phyloP scores from a whole-genome alignment of 2,113 vertebrate species.

The Oreotrochilus melanogaster region DNA sequence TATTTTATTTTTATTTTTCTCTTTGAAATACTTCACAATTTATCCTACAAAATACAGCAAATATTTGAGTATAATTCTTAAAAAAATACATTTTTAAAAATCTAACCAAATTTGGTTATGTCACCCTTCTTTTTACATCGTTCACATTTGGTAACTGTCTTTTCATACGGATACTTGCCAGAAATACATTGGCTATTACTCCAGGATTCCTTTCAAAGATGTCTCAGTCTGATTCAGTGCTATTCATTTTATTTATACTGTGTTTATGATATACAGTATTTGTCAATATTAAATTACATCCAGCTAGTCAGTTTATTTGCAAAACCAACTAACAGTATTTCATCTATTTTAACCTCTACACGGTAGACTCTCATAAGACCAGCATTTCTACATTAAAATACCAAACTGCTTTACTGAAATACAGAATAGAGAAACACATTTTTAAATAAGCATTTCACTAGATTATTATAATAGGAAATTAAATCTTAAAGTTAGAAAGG shows the following conservation, averaged over 20 bases:
- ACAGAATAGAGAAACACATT: neutral
- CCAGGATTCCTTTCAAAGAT: neutral
- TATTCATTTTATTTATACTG: neutral
- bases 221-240: neutral
- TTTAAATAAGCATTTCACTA: neutral
- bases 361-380: neutral
- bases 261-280: neutral
- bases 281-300: neutral
- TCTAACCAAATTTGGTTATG: neutral
- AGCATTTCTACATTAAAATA: neutral
- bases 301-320: neutral
- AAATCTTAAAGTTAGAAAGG: neutral
- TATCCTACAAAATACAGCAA: neutral
- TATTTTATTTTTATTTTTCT: neutral
- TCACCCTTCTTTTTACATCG: neutral
- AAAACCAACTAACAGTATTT: neutral
- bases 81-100: neutral
- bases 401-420: neutral
- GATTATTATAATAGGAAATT: neutral
- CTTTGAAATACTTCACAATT: neutral
- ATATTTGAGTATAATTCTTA: neutral
- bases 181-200: neutral
- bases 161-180: neutral
- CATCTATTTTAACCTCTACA: neutral
- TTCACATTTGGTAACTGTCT: neutral